Evolutionary conservation across 2,113 vertebrate genomes (phyloP), one percentile per base, ranked within the genome.

Genomic region (Zosterops borbonicus): DNA sequence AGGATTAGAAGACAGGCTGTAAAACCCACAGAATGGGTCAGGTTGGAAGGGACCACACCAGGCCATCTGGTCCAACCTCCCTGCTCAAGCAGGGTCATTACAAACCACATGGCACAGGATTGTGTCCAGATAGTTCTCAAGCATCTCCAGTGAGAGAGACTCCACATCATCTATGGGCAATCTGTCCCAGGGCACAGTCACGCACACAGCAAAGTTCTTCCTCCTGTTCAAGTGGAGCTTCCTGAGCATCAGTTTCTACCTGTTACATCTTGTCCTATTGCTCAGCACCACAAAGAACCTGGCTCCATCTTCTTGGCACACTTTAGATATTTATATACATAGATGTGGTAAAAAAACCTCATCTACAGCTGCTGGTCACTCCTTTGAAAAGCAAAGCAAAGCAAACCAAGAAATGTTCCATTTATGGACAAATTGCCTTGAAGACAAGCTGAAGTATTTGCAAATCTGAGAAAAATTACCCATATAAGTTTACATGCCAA

Each of bases 361-460:
- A 46, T 39, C 29, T 55, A 33, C 28, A 42, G 39, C 58, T 88
- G 27, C 25, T 41, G n/a, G 23, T 23, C 0, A 0, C 33, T 71
- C 33, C 47, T 64, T 60, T 9, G 29, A 42, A 84, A 67, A 85
- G 17, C 28, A 84, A 67, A 85, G 14, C 28, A 42, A 87, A 63
- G 0, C 28, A 80, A 68, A 70, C 6, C 14, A 63, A 56, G 58
- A 52, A 52, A 10, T 28, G n/a, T 69, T 92, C 65, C 3, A 23
- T 46, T 90, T 65, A 41, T 4, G 4, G 25, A 64, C 22, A 4
- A 21, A 62, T 25, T 27, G n/a, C 23, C 47, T 65, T 64, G 22
- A 69, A 79, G 81, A 67, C 31, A 47, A 64, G 19, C 27, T 49
- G 35, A 86, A 69, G 16, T 60, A 41, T 9, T 90, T 44, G 53